phyloP scores from a whole-genome alignment of 2,797 vertebrate genomes.

The Gila robusta region DNA sequence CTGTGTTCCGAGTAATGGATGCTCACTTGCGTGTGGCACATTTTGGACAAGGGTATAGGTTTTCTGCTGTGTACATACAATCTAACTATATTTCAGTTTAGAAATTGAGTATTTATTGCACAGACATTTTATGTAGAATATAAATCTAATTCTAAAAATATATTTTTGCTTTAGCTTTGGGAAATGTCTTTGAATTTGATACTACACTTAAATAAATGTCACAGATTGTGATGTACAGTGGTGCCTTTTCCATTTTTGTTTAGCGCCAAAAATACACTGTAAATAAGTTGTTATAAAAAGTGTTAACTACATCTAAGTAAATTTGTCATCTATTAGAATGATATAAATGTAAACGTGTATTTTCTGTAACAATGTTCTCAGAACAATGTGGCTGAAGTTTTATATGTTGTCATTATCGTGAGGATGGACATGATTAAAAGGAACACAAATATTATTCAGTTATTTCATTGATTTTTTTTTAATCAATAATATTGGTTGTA shows the following conservation, averaged over 20 bases:
- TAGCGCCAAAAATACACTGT: neutral
- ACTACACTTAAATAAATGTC: neutral
- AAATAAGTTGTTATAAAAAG: neutral
- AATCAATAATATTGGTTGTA: slow-evolving; percentile 3
- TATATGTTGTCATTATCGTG: neutral
- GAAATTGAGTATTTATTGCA: neutral
- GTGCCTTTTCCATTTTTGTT: slow-evolving; percentile 26
- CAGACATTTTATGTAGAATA: neutral
- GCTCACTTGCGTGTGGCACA: neutral
- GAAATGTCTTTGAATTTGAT: slow-evolving; percentile 10
- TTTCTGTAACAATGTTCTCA: neutral
- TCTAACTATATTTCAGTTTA: slow-evolving; percentile 9
- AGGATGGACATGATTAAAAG: neutral
- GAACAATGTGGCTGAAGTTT: neutral
- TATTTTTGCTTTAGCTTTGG: neutral
- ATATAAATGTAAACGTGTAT: neutral
- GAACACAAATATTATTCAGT: neutral
- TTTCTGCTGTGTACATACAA: slow-evolving; percentile 19
- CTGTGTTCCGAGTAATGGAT: neutral
- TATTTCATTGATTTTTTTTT: neutral
- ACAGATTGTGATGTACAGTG: neutral
- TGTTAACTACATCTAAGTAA: neutral
- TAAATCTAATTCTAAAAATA: neutral
- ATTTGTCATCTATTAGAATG: neutral
- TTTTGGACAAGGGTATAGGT: neutral